Conservation (phyloP, 2,797 vertebrate species). For the Xiphorhynchus erythropygius region DNA sequence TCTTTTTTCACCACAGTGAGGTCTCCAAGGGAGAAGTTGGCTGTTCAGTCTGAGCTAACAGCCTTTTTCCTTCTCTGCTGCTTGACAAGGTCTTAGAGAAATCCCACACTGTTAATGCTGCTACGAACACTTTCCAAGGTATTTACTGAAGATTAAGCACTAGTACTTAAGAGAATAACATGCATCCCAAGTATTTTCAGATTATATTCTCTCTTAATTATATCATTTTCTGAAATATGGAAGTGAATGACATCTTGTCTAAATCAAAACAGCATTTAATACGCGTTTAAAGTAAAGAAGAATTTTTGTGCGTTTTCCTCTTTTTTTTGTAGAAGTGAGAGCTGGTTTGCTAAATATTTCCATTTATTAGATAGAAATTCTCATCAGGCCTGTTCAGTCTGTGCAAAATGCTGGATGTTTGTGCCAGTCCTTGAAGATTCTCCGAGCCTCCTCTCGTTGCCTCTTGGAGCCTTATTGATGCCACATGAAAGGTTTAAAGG, state of each 20-base stretch:
- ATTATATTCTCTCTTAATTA: background rate
- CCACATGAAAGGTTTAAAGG: background rate
- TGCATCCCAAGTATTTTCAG: background rate
- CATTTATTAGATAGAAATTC: background rate
- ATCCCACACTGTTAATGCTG: background rate
- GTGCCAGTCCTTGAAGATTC: background rate
- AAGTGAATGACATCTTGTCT: background rate
- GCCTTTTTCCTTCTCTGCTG: background rate
- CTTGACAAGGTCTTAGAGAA: background rate
- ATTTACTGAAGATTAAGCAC: background rate
- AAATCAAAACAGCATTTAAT: background rate
- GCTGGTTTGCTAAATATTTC: background rate
- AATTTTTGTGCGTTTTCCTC: background rate
- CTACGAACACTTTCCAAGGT: background rate
- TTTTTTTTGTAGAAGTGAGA: background rate
- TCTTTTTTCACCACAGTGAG: background rate
- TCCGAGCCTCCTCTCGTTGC: background rate
- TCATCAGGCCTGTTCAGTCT: background rate
- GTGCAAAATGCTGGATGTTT: background rate
- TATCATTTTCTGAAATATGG: background rate
- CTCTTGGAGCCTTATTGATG: background rate
- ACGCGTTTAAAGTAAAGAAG: background rate
- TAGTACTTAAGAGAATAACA: background rate
- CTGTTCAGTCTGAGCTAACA: background rate
- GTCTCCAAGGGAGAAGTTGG: background rate